Evolutionary conservation across 92 coral and sea anemone species (phyloP), one percentile per base, ranked within the genome.

Genomic region (Blastomussa wellsi): DNA sequence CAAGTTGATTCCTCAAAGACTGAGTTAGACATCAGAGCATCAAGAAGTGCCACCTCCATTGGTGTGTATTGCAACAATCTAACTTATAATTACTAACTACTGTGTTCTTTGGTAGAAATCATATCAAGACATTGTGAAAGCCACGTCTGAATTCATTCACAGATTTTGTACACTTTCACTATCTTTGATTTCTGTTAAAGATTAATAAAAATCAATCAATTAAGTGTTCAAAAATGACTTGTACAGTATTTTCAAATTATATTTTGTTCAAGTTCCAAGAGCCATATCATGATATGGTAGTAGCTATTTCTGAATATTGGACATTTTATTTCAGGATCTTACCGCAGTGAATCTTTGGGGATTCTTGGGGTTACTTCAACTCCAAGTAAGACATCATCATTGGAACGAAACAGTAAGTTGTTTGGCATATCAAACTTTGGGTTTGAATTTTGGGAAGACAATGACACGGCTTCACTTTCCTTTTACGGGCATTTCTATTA

Each of bases 381-480:
- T 36, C 92, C 81, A 1, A 89, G 65, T 62, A 82, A 89, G 79
- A 76, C 88, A 1, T 86, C 92, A 28, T 84, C 90, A 51, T 44
- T 86, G n/a, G 95, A 92, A 12, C 76, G 92, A 69, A 91, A 82
- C 70, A 49, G 95, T 92, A 92, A 88, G 89, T 73, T 33, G 28
- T 42, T 7, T 1, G 0, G 1, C 13, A 60, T n/a, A n/a, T n/a
- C n/a, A n/a, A n/a, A n/a, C n/a, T n/a, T n/a, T n/a, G n/a, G n/a
- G n/a, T n/a, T n/a, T n/a, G n/a, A n/a, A n/a, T n/a, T n/a, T n/a
- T n/a, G n/a, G n/a, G n/a, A n/a, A n/a, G n/a, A n/a, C n/a, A n/a
- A n/a, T n/a, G n/a, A n/a, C n/a, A n/a, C n/a, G n/a, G n/a, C n/a
- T n/a, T n/a, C n/a, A 24, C 16, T n/a, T 66, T 22, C 24, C 16